Evolutionary conservation across 2,797 vertebrate species (phyloP).

Genomic region (Falco biarmicus): DNA sequence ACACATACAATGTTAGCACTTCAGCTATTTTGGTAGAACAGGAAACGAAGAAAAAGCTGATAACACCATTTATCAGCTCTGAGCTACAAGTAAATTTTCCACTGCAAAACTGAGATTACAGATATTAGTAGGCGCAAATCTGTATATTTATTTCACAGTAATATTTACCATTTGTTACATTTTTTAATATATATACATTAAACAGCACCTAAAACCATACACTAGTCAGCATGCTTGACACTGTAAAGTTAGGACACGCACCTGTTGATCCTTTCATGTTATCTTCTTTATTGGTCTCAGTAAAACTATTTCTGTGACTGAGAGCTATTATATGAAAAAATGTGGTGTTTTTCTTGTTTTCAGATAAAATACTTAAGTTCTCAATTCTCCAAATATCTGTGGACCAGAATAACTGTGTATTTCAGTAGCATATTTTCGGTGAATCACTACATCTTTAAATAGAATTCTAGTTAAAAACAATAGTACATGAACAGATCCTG

Average conservation of each 20-base stretch:
- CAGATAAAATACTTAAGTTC: not conserved
- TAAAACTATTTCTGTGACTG: not conserved
- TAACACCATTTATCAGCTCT: not conserved
- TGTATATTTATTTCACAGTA: not conserved
- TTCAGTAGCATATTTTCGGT: not conserved
- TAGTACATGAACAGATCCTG: not conserved
- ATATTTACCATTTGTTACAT: not conserved
- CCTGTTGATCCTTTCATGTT: not conserved
- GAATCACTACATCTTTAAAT: not conserved
- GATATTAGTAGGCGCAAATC: not conserved
- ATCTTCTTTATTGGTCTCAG: not conserved
- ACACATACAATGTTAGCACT: not conserved
- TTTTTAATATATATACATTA: not conserved
- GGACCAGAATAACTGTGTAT: not conserved
- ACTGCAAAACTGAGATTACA: not conserved
- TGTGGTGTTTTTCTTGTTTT: not conserved
- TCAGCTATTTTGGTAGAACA: slow-evolving; percentile 24
- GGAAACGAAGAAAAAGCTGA: slow-evolving; percentile 20
- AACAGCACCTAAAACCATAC: not conserved
- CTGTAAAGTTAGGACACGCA: not conserved
- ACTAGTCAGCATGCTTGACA: not conserved
- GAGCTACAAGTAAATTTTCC: not conserved
- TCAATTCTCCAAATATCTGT: not conserved
- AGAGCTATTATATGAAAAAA: not conserved
- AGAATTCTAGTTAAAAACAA: not conserved